These are phyloP conservation scores for Vollenhovia emeryi DNA, from an alignment of 1,140 invertebrate species.

Conservation along the genomic window DNA sequence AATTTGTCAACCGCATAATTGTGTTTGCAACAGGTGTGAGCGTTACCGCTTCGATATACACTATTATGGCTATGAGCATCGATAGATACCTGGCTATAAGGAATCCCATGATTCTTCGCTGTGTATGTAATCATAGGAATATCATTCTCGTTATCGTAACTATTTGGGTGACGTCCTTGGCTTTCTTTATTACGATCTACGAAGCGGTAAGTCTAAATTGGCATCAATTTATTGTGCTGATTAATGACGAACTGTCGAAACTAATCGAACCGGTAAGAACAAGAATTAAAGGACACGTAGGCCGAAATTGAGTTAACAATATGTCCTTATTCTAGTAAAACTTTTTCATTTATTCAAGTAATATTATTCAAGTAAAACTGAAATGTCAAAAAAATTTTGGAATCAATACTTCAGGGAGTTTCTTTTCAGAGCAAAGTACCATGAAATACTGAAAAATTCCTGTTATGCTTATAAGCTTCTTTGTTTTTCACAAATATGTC, in stretches of 20 bases:
- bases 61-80: constrained; percentile 92
- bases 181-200: constrained; percentile 89
- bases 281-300: no score
- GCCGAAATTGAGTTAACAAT: no score
- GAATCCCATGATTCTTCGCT: constrained; percentile 89
- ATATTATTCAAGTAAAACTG: no score
- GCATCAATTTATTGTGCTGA: neutral
- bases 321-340: no score
- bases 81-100: constrained; percentile 91
- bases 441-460: no score
- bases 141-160: constrained; percentile 87
- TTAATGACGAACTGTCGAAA: neutral
- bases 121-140: constrained; percentile 88
- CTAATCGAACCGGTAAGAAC: no score
- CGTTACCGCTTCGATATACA: constrained; percentile 91
- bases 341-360: no score
- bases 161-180: constrained; percentile 89
- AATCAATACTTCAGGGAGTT: no score
- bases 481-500: no score
- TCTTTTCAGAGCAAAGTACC: no score
- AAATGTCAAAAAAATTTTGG: no score
- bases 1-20: neutral
- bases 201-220: constrained; percentile 81
- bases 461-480: no score
- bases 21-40: constrained; percentile 87